Evolutionary conservation across 2,113 vertebrate genomes (phyloP), one percentile per base, ranked within the genome.

Genomic region (Astur gentilis): DNA sequence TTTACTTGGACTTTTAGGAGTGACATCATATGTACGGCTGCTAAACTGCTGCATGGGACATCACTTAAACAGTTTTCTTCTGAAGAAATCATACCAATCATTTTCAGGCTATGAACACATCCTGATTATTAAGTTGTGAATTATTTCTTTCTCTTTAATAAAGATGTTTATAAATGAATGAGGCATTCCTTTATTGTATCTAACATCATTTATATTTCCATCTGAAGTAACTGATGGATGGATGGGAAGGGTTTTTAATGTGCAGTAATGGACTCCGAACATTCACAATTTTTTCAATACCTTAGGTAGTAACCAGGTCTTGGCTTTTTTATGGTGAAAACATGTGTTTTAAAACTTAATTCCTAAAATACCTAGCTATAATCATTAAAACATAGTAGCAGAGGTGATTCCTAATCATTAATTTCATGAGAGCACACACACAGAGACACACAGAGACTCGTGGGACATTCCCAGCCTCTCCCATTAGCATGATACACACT

Each of bases 11-110:
- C 98, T 98, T 98, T 98, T 99, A 96, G 98, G 98, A 99, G 99
- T 99, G 99, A 99, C 99, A 99, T 99, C 99, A 99, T 99, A 99
- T 99, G 98, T 99, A 99, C 98, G 98, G 98, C 98, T 98, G 98
- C 99, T 99, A 99, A 99, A 99, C 99, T 99, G 98, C 98, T 98
- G 98, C 99, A 99, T 97, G 96, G 94, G 97, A 98, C 99, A 96
- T 98, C 99, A 91, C 66, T 96, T 95, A 96, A 89, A 90, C 79
- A 87, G 78, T 96, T 96, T 64, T 80, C 96, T 91, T 81, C 96
- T 73, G 95, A 94, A 94, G 96, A 92, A 90, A 87, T 89, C 76
- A 91, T 64, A 60, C 26, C 75, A 67, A 42, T 85, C 23, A 62
- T 64, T 96, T 70, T 83, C 72, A 95, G 57, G 49, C 78, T 84